Percentiles rank a stretch among this genome's conserved stretches.
Evolutionary conservation across 2,113 vertebrate genomes (phyloP).

Genomic region (Hemichromis elongatus): DNA sequence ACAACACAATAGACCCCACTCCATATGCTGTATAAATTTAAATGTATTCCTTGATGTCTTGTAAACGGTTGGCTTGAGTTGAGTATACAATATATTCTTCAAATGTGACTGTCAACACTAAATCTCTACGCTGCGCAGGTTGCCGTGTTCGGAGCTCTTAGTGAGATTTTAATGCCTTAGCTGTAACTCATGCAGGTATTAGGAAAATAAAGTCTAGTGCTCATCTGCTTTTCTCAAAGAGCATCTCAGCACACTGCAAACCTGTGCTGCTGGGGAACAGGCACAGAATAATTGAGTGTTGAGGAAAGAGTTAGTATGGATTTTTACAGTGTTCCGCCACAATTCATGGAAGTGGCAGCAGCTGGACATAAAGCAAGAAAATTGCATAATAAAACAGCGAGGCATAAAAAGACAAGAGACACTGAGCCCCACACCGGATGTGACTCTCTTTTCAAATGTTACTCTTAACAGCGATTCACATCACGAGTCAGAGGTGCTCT

Average conservation of each 20-base stretch:
- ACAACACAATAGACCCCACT: conserved; percentile 4
- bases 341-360: conserved; percentile 4
- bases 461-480: not conserved
- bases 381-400: conserved; percentile 37
- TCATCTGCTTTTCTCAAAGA: not conserved
- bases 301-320: conserved; percentile 1
- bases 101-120: not conserved
- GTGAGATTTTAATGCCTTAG: not conserved
- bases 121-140: not conserved
- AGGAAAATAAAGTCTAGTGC: not conserved
- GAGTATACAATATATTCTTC: conserved; percentile 7
- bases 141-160: not conserved
- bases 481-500: not conserved
- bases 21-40: conserved; percentile 20
- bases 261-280: not conserved
- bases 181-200: conserved; percentile 4
- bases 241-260: not conserved
- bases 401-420: not conserved
- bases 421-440: not conserved
- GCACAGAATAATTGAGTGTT: not conserved
- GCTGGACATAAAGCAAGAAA: conserved; percentile 23
- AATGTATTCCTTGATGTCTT: conserved; percentile 32
- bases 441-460: not conserved
- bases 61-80: conserved; percentile 16
- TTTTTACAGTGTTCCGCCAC: conserved; percentile 12